Evolutionary conservation across 2,797 vertebrate genomes (phyloP).

Genomic region (Sciurus carolinensis): DNA sequence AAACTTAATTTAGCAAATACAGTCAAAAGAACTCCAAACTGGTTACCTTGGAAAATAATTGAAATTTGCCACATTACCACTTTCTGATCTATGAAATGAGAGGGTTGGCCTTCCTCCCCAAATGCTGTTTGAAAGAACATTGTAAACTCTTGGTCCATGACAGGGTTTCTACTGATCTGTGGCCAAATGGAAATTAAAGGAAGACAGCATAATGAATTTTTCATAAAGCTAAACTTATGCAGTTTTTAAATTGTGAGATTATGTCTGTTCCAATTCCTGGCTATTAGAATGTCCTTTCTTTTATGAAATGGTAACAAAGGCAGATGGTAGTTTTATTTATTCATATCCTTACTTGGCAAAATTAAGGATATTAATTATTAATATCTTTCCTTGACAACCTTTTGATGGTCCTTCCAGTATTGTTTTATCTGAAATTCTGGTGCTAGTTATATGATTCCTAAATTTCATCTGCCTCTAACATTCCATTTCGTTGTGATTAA

Average conservation of each 20-base stretch:
- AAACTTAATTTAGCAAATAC: neutral
- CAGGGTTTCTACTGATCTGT: neutral
- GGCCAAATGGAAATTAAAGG: neutral
- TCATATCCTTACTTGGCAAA: slow-evolving; percentile 44
- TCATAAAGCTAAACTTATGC: neutral
- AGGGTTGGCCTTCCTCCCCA: neutral
- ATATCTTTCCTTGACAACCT: neutral
- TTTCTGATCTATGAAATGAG: slow-evolving; percentile 26
- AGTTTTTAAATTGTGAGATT: slow-evolving; percentile 49
- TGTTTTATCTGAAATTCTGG: neutral
- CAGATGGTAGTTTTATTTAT: slow-evolving; percentile 24
- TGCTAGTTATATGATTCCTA: neutral
- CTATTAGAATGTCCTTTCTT: neutral
- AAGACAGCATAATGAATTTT: neutral
- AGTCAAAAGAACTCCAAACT: neutral
- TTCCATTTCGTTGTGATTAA: slow-evolving; percentile 13
- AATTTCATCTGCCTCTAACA: neutral
- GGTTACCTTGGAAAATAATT: slow-evolving; percentile 35
- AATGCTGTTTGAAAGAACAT: neutral
- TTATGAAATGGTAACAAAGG: slow-evolving; percentile 46
- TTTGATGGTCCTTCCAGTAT: neutral
- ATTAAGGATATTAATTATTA: slow-evolving; percentile 7
- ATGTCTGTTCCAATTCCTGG: neutral
- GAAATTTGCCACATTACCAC: neutral
- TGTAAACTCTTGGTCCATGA: neutral